Conservation (phyloP, 1,140 invertebrate genomes). For the Portunus trituberculatus region DNA sequence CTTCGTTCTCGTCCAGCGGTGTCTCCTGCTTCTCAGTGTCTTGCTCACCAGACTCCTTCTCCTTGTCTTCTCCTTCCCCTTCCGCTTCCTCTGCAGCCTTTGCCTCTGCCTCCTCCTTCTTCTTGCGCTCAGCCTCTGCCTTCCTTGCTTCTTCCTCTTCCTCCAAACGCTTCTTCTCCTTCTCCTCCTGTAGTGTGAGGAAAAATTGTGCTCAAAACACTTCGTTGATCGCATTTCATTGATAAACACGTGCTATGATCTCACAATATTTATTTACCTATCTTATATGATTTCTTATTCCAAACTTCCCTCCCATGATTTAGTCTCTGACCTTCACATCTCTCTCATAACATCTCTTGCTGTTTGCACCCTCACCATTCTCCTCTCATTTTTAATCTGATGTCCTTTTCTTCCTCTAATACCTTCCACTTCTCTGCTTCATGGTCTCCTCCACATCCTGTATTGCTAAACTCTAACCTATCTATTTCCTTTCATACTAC, state of each 20-base stretch:
- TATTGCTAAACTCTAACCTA: not conserved
- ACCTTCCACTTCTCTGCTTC: not conserved
- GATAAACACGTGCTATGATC: no score
- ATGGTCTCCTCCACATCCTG: not conserved
- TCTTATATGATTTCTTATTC: not conserved
- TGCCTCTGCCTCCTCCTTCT: slow-evolving; percentile 16
- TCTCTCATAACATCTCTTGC: not conserved
- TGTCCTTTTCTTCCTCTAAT: not conserved
- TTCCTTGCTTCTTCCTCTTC: not conserved
- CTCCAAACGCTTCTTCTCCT: not conserved
- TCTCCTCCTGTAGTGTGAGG: not conserved
- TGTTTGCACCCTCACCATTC: not conserved
- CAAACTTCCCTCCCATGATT: not conserved
- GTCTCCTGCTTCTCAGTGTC: not conserved
- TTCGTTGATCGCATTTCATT: no score
- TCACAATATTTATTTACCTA: no score
- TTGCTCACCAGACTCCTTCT: not conserved
- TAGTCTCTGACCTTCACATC: not conserved
- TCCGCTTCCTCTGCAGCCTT: not conserved
- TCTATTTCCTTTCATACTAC: not conserved
- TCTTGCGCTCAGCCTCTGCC: not conserved
- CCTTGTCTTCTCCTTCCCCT: not conserved
- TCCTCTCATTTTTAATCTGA: no score
- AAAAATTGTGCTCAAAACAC: not conserved
- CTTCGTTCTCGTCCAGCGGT: not conserved